Evolutionary conservation across 2,888 invertebrate genomes (phyloP).

Genomic region (Cephus pulcher): DNA sequence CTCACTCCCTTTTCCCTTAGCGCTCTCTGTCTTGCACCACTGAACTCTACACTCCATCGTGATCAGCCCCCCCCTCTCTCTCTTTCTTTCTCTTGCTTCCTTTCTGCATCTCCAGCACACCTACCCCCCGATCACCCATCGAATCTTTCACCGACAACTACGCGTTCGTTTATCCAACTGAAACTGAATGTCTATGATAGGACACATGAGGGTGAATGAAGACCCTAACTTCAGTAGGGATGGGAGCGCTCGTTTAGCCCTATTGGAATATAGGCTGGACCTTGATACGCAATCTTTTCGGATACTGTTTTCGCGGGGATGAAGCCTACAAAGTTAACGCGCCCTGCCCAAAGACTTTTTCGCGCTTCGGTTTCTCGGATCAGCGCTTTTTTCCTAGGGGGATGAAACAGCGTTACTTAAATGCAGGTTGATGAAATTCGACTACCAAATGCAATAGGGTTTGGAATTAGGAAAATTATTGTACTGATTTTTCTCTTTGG

Average conservation of each 20-base stretch:
- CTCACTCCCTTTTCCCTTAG: not conserved
- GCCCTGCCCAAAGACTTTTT: not conserved
- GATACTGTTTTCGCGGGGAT: not conserved
- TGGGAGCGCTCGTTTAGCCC: not conserved
- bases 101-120: conserved; percentile 31
- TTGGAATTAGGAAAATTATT: not conserved
- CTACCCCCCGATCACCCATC: conserved; percentile 7
- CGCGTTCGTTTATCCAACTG: conserved; percentile 10
- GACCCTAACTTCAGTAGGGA: not conserved
- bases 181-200: conserved; percentile 38
- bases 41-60: conserved; percentile 12
- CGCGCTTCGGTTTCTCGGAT: not conserved
- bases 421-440: not conserved
- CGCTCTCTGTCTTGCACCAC: conserved; percentile 9
- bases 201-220: not conserved
- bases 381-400: not conserved
- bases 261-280: not conserved
- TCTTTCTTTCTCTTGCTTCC: conserved; percentile 41
- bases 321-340: not conserved
- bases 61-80: conserved; percentile 24
- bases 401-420: not conserved
- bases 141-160: conserved; percentile 16
- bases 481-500: not conserved
- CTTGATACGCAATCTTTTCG: not conserved
- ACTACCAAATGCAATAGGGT: not conserved